Percentiles rank a stretch among this genome's conserved stretches.
Evolutionary conservation across 2,113 vertebrate genomes (phyloP).

Genomic region (Semicossyphus pulcher): DNA sequence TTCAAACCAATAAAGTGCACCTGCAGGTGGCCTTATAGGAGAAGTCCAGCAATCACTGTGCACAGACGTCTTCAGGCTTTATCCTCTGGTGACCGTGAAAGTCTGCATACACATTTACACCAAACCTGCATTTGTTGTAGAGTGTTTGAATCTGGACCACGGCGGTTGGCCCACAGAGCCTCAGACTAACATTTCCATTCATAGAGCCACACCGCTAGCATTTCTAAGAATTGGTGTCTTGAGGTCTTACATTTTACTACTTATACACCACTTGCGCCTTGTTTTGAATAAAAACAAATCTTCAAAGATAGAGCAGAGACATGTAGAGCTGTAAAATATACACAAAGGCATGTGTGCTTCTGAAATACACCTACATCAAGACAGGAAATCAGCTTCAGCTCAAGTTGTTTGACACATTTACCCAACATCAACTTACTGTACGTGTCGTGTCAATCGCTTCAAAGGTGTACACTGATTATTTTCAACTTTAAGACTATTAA

Average conservation of each 20-base stretch:
- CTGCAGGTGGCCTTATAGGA: too few species aligned
- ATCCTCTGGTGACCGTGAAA: neutral
- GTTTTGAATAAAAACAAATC: slow-evolving; percentile 8
- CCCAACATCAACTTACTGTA: neutral
- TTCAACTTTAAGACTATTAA: neutral
- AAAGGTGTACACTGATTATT: neutral
- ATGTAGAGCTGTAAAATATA: neutral
- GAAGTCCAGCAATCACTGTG: too few species aligned
- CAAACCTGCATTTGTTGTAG: neutral
- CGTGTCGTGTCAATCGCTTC: neutral
- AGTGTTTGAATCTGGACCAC: neutral
- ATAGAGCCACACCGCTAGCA: neutral
- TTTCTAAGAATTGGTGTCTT: neutral
- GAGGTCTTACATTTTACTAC: neutral
- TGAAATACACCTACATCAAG: slow-evolving; percentile 2
- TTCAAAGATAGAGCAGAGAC: neutral
- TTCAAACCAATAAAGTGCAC: too few species aligned
- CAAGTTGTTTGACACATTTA: neutral
- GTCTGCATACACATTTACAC: neutral
- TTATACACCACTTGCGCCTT: neutral
- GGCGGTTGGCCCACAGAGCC: neutral
- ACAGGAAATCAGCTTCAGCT: neutral
- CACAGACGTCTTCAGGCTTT: too few species aligned
- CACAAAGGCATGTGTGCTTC: neutral
- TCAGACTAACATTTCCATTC: neutral